Evolutionary conservation across 1,140 invertebrate genomes (phyloP).

Genomic region (Tetranychus cinnabarinus): DNA sequence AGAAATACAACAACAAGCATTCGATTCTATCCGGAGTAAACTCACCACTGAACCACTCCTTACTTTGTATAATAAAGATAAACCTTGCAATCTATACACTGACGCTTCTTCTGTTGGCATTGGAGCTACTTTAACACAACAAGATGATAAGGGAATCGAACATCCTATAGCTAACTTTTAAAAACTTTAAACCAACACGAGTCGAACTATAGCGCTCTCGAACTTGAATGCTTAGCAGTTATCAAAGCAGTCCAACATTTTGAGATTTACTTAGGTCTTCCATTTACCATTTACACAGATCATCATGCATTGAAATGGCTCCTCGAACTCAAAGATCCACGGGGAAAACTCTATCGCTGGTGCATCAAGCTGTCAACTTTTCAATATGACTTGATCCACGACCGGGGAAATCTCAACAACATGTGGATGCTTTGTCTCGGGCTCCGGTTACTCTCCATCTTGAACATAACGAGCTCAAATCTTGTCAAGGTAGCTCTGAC

Average conservation of each 20-base stretch:
- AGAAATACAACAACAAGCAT: background rate
- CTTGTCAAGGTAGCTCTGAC: too few species aligned
- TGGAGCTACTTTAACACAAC: slow-evolving; percentile 20
- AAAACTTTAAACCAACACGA: too few species aligned
- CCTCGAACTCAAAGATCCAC: background rate
- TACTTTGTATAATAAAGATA: background rate
- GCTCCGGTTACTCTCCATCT: background rate
- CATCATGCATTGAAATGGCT: background rate
- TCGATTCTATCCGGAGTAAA: background rate
- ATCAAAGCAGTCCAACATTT: too few species aligned
- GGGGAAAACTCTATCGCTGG: slow-evolving; percentile 10
- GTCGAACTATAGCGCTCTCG: too few species aligned
- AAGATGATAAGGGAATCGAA: background rate
- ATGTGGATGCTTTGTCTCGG: slow-evolving; percentile 1
- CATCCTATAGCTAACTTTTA: too few species aligned
- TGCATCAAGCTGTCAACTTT: slow-evolving; percentile 8
- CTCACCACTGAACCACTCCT: background rate
- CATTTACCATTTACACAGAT: too few species aligned
- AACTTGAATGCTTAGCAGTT: too few species aligned
- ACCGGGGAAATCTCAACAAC: background rate
- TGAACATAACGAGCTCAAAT: too few species aligned
- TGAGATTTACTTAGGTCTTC: too few species aligned
- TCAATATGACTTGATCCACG: slow-evolving; percentile 8
- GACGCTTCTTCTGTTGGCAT: slow-evolving; percentile 23
- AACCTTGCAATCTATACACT: background rate